Conservation (phyloP, 2,113 vertebrate genomes). For the Labeo rohita region DNA sequence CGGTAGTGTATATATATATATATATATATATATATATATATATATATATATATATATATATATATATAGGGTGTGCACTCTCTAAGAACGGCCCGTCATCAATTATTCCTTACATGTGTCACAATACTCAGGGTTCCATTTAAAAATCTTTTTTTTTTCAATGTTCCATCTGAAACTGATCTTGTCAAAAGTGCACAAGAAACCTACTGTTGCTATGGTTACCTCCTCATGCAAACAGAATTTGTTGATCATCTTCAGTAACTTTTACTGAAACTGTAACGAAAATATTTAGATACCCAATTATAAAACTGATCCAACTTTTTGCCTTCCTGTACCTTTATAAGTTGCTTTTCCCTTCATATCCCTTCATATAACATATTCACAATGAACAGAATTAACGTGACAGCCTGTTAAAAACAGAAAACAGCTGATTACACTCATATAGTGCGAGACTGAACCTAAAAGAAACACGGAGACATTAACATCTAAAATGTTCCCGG, state of each 20-base stretch:
- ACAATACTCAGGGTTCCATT: no score
- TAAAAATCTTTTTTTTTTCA: background rate
- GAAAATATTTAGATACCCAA: background rate
- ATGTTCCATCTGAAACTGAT: background rate
- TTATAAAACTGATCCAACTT: background rate
- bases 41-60: no score
- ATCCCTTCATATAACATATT: background rate
- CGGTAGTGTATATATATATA: no score
- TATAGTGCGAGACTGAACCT: background rate
- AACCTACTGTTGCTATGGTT: slow-evolving; percentile 6
- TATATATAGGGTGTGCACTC: no score
- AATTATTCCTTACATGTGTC: no score
- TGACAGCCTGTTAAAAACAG: background rate
- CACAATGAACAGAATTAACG: background rate
- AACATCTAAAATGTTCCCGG: background rate
- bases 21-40: no score
- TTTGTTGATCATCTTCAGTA: background rate
- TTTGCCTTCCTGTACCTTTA: background rate
- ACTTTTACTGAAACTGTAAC: background rate
- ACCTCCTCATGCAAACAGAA: background rate
- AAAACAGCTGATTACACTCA: background rate
- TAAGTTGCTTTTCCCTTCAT: background rate
- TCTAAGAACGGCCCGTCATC: no score
- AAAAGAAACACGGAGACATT: background rate
- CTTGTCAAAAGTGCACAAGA: background rate